Evolutionary conservation across 2,888 invertebrate species (phyloP), one percentile per base, ranked within the genome.

Genomic region (Iselma pallidipennis): DNA sequence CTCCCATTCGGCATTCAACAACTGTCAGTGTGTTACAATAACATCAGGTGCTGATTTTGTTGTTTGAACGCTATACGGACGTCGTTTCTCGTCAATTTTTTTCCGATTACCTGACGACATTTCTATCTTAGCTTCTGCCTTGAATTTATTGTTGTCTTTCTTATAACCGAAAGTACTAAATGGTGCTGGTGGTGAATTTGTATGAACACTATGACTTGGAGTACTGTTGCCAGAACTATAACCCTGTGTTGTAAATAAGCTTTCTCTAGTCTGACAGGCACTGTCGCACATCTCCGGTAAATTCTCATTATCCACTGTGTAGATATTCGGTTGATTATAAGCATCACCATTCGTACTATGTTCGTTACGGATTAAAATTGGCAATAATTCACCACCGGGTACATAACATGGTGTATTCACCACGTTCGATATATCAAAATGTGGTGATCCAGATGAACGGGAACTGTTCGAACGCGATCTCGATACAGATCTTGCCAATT

Each of bases 11-110:
- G 87, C 89, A 85, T 86, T 85, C 87, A 88, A 73, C 82, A 83
- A 81, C 74, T 87, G 89, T 90, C 89, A 90, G 87, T 90, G 90
- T 65, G 89, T 90, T 74, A 94, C 94, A 78, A 95, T 93, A 74
- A 95, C 94, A 81, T 95, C 95, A 52, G 94, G 94, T 1, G 94
- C 94, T 59, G 94, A 94, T 76, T 94, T 92, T 61, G 93, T 92
- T 59, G 94, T 93, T 78, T 94, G 90, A 61, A 89, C 89, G 82
- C 92, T 91, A 82, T 90, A 91, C 49, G 91, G 91, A 53, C 90
- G 83, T 45, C 67, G 55, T 23, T 57, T 81, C 83, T 59, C 53
- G 49, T 55, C 65, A 80, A 53, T 48, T 49, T 62, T 62, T 45
- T 51, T 53, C 16, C 51, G 62, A 9, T 45, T 55, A 37, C 76